These are phyloP conservation scores for Dipus sagitta DNA, from an alignment of 2,797 vertebrate genomes.

Conservation along the genomic window DNA sequence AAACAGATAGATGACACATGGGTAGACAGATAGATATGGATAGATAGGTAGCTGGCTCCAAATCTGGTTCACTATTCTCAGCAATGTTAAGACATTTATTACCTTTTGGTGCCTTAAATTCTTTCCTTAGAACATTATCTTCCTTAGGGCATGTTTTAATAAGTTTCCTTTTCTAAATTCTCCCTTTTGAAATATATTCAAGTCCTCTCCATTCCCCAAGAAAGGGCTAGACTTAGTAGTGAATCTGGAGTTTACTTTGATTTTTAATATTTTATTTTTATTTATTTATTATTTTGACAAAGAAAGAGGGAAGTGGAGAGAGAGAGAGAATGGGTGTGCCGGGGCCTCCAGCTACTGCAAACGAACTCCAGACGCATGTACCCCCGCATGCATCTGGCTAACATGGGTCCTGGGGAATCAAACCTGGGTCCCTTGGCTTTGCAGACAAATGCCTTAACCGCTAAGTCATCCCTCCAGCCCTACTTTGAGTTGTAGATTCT, in stretches of 20 bases:
- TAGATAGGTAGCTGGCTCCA: neutral
- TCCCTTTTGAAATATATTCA: neutral
- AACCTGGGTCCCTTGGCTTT: no score
- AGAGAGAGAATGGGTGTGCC: no score
- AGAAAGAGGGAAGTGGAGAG: no score
- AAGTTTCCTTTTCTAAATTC: neutral
- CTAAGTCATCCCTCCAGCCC: no score
- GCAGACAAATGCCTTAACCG: no score
- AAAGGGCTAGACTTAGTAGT: neutral
- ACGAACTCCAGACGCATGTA: no score
- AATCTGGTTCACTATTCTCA: neutral
- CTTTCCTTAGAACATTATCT: neutral
- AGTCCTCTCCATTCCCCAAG: neutral
- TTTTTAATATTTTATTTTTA: neutral
- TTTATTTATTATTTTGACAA: no score
- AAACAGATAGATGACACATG: neutral
- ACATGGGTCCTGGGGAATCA: no score
- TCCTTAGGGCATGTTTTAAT: neutral
- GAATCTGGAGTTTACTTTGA: neutral
- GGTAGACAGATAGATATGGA: no score
- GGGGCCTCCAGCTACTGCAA: no score
- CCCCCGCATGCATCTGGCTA: no score
- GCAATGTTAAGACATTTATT: neutral
- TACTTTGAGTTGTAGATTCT: neutral
- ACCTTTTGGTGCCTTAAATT: neutral